Evolutionary conservation across 2,797 vertebrate genomes (phyloP), one percentile per base, ranked within the genome.

Genomic region (Myiothlypis coronata): DNA sequence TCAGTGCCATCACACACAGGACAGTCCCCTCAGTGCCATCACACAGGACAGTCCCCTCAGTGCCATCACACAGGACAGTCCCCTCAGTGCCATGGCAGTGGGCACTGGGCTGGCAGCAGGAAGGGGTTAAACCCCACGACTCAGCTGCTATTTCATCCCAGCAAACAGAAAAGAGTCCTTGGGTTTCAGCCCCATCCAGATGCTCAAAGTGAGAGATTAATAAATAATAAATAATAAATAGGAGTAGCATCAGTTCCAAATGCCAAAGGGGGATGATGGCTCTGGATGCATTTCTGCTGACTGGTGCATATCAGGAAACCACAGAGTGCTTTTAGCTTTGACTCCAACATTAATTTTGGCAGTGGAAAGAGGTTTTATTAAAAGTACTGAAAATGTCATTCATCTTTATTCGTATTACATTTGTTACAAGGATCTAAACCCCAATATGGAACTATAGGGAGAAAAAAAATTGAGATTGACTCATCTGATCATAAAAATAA

Each of bases 221-320:
- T 41, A 41, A 41, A 41, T 27, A 86, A 94, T 94, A 88, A 93
- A 85, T 91, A 93, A 95, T 92, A 67, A 83, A 90, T 21, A 82
- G 70, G 59, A 75, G 80, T 7, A 22, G 50, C 24, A 28, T 82
- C 91, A 56, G 44, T 91, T 90, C 35, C 69, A 71, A 81, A 49
- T 63, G 90, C 78, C 70, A 69, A 57, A 72, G 91, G 74, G 77
- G 53, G 83, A 69, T 84, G 88, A 55, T 83, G 83, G 32, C 34
- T 68, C 70, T 86, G 75, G 83, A 49, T 34, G 50, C 24, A 1
- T 43, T 89, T 89, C 86, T 95, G 92, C 88, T 92, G 92, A 95
- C 74, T 43, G 59, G 15, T 14, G 70, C 26, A 14, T 28, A 32
- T 82, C 12, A 70, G 63, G 24, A 84, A 96, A 92, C 74, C 90